Evolutionary conservation across 1,140 invertebrate genomes (phyloP), one percentile per base, ranked within the genome.

Genomic region (Euwallacea fornicatus): DNA sequence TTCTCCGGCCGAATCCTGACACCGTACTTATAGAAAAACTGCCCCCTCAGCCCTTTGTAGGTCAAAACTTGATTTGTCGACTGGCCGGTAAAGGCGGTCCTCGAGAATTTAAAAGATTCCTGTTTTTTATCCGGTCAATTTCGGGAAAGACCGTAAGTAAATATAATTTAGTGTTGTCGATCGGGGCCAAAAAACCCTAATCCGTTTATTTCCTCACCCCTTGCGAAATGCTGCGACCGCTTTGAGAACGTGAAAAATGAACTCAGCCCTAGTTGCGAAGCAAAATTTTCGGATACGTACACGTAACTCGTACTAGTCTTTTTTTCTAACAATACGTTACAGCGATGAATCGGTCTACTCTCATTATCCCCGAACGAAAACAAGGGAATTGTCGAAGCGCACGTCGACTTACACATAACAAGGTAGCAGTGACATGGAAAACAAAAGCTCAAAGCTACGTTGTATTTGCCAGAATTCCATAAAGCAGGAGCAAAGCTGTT

Each of bases 341-440:
- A 21, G 9, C 54, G 16, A 56, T n/a, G 54, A 56, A 56, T 56
- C 54, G 8, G 8, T 56, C 54, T 15, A 56, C 54, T 56, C 16
- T 56, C 54, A 56, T 56, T 56, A 56, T 56, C 16, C 54, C 54
- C 11, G 16, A 56, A 56, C 16, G 54, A 56, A 56, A 56, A 56
- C 16, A 56, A 16, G 54, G 11, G 16, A 56, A 50, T 50, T 50
- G 46, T 50, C 46, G 46, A 56, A 16, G 16, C 54, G 16, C 54
- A 56, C 11, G 16, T n/a, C 54, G 16, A 56, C 54, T 56, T n/a
- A 56, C 54, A 56, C 54, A 16, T 56, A 56, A 56, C 54, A 56
- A 56, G 54, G 54, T 56, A 56, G 54, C 54, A 56, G 54, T 56
- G 8, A 56, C 54, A 56, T 56, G 54, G 54, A 56, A 56, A 56